These are phyloP conservation scores for Ecliptopera silaceata DNA, from an alignment of 2,888 invertebrate species.

Conservation along the genomic window DNA sequence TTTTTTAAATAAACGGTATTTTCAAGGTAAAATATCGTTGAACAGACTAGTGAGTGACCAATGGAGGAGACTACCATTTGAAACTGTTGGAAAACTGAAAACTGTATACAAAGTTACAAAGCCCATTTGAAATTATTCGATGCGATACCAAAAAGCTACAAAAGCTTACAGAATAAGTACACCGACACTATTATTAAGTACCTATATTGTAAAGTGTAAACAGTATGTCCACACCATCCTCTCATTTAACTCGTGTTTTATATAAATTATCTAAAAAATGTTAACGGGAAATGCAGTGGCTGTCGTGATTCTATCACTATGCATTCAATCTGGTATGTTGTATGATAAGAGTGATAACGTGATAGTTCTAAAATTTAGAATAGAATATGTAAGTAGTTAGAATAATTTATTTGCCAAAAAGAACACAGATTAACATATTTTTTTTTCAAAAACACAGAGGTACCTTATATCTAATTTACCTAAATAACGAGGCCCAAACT, in stretches of 20 bases:
- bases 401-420: too few relatives aligned
- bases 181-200: slow-evolving; percentile 14
- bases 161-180: slow-evolving; percentile 26
- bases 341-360: slow-evolving; percentile 6
- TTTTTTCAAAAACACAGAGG: too few relatives aligned
- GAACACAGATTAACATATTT: too few relatives aligned
- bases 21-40: too few relatives aligned
- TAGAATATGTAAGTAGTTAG: too few relatives aligned
- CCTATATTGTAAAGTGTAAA: slow-evolving; percentile 44
- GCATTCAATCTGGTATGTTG: slow-evolving; percentile 28
- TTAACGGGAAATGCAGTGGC: slow-evolving; percentile 17
- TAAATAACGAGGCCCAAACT: too few relatives aligned
- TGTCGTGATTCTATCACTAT: slow-evolving; percentile 15
- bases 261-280: slow-evolving; percentile 15
- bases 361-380: not conserved
- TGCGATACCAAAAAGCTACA: not conserved
- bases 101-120: not conserved
- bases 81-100: too few relatives aligned
- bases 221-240: slow-evolving; percentile 40
- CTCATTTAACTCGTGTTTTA: slow-evolving; percentile 33
- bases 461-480: too few relatives aligned
- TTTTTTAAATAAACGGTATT: too few relatives aligned
- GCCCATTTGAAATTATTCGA: too few relatives aligned
- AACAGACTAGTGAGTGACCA: too few relatives aligned
- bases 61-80: too few relatives aligned